Evolutionary conservation across 2,113 vertebrate species (phyloP), one percentile per base, ranked within the genome.

Genomic region (Vicugna pacos): DNA sequence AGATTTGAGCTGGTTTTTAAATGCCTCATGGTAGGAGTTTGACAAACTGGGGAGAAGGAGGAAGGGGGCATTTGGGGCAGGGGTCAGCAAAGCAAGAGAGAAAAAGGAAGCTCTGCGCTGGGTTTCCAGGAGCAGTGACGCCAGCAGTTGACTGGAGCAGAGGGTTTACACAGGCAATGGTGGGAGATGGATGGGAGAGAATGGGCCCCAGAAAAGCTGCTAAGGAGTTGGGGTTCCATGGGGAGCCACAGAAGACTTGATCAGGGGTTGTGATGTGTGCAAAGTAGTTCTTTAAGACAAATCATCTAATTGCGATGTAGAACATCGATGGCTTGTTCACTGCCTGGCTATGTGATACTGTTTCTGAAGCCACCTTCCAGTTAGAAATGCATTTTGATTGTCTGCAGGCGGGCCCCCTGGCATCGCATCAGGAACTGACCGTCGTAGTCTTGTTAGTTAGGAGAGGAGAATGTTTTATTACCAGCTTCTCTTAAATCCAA

Each of bases 121-220:
- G 17, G 17, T 58, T 60, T 75, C 42, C 10, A 26, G 86, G 69
- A 84, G 32, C 3, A 2, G 4, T 0, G 65, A n/a, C 4, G 24
- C 0, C 2, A 64, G 35, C 16, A 28, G 6, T 46, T n/a, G 32
- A 10, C 20, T 15, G 26, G 13, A 69, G 48, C 3, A 0, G 12
- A 13, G 19, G 22, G 16, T 38, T 67, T 56, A 28, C 48, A 1
- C 32, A 13, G 81, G 11, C 22, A 35, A 1, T 8, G 19, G 65
- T 19, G 26, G 77, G 32, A 26, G 38, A 48, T 15, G 48, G 77
- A 24, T 30, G 14, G 26, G 26, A 79, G 54, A 60, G 28, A 35
- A 16, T 8, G 60, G 48, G 50, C 69, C 28, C n/a, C 30, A 35
- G 48, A 60, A 54, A 72, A 30, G 42, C 64, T 1, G 6, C 67